Evolutionary conservation across 2,888 invertebrate genomes (phyloP).

Genomic region (Leptopilina drosophilae): DNA sequence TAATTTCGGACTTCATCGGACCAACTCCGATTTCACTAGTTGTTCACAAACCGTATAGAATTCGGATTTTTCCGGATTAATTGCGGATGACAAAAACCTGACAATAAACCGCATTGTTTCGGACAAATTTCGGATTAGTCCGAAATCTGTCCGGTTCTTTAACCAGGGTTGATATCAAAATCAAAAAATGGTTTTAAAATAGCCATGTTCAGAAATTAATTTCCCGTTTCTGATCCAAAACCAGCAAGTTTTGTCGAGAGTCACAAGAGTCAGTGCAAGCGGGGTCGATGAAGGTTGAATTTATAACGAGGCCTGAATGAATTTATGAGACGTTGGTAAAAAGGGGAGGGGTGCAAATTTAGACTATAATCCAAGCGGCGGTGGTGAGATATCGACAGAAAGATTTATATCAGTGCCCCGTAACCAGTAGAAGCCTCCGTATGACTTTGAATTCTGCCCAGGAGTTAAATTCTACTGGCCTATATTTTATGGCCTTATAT

Average conservation of each 20-base stretch:
- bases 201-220: slow-evolving; percentile 38
- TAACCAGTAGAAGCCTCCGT: slow-evolving; percentile 48
- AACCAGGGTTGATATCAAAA: slow-evolving; percentile 19
- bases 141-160: no score
- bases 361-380: slow-evolving; percentile 72
- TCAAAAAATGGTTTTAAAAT: not conserved
- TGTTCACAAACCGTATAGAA: no score
- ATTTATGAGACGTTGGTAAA: slow-evolving; percentile 68
- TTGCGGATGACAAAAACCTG: no score
- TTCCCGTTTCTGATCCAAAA: slow-evolving; percentile 53
- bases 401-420: slow-evolving; percentile 71
- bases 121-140: no score
- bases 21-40: no score
- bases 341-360: slow-evolving; percentile 67
- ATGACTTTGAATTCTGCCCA: slow-evolving; percentile 50
- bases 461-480: slow-evolving; percentile 63
- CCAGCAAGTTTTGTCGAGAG: slow-evolving; percentile 55
- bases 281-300: slow-evolving; percentile 66
- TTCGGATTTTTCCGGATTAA: no score
- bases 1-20: no score
- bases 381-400: slow-evolving; percentile 74
- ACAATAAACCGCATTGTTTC: no score
- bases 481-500: slow-evolving; percentile 23
- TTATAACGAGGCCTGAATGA: slow-evolving; percentile 69
- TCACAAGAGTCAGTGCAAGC: slow-evolving; percentile 49